Conservation (phyloP, 1,140 invertebrate genomes). For the Drosophila navojoa region DNA sequence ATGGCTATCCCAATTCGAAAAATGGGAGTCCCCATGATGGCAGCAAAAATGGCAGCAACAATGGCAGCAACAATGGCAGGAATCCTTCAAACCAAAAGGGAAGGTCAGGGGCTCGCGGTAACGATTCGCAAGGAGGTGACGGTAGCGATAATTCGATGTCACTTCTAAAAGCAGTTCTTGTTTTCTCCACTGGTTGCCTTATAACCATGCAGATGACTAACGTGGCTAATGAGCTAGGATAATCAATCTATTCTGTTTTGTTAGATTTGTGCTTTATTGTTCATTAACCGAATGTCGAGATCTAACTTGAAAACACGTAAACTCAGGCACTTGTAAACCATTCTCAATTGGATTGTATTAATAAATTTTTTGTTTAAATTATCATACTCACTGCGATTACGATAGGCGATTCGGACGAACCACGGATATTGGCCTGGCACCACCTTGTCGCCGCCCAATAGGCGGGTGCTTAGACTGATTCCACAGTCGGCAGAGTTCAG, state of each 20-base stretch:
- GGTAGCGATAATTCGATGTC: slow-evolving; percentile 36
- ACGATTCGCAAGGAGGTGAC: not conserved
- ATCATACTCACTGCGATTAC: slow-evolving; percentile 68
- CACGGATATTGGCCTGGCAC: slow-evolving; percentile 88
- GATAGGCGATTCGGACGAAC: slow-evolving; percentile 88
- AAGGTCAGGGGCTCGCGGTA: not conserved
- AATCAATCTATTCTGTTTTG: not conserved
- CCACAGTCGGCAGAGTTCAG: slow-evolving; percentile 84
- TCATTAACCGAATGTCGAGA: not conserved
- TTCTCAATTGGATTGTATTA: slow-evolving; percentile 2
- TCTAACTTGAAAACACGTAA: not conserved
- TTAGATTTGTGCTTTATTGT: not conserved
- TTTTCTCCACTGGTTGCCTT: slow-evolving; percentile 55
- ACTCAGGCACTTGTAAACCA: not conserved
- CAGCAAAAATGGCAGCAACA: not conserved
- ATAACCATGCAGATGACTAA: slow-evolving; percentile 44
- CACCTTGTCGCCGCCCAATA: slow-evolving; percentile 87
- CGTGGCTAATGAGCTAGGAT: slow-evolving; percentile 57
- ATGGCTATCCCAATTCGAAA: not conserved
- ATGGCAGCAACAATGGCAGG: not conserved
- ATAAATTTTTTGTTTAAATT: slow-evolving; percentile 20
- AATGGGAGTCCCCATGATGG: not conserved
- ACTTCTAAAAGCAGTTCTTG: slow-evolving; percentile 38
- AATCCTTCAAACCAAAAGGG: not conserved
- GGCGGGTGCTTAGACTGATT: slow-evolving; percentile 85